Base-by-base conservation (phyloP, 2,797 vertebrate species). In the Thamnophis elegans region DNA sequence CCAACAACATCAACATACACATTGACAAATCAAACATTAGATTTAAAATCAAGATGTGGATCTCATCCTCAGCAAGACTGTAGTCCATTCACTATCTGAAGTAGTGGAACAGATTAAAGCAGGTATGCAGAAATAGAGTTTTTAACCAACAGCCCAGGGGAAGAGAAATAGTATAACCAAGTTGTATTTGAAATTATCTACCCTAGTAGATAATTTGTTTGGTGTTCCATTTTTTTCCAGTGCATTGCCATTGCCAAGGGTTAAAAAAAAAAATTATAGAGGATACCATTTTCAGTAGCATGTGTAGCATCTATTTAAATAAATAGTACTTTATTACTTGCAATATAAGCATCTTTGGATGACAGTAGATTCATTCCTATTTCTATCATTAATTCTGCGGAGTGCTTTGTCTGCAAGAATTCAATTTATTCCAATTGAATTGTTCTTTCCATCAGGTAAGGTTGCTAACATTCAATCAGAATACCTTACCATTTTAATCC, bases 81-180 rank as follows among this genome's bases (percentile, higher is more conserved):
- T 13, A 91, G 94, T 92, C 2, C 87, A 54, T 86, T 94, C 89
- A 26, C 73, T 93, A 7, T 5, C n/a, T 93, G 82, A 94, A 95
- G 85, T 85, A 86, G 78, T 89, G 59, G 1, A 93, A 91, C 36
- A 89, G 32, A 73, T 78, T 96, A 93, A 95, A 89, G 59, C 92
- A 93, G 55, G 89, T 91, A 36, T 56, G 89, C 16, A 85, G 68
- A 88, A 82, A 90, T 88, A 58, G 0, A 78, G 0, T 93, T 47
- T 5, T 82, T 51, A 60, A 89, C 58, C 85, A 28, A 53, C 86
- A 91, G 3, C 59, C 51, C 58, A 92, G 26, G 53, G 86, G 16
- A 89, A 94, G 13, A 88, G 0, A 51, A 87, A 53, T 20, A 90
- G 58, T 20, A 0, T 88, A 94, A 91, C 86, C 36, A 82, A 13